Evolutionary conservation across 1,140 invertebrate species (phyloP), one percentile per base, ranked within the genome.

Genomic region (Drosophila willistoni): DNA sequence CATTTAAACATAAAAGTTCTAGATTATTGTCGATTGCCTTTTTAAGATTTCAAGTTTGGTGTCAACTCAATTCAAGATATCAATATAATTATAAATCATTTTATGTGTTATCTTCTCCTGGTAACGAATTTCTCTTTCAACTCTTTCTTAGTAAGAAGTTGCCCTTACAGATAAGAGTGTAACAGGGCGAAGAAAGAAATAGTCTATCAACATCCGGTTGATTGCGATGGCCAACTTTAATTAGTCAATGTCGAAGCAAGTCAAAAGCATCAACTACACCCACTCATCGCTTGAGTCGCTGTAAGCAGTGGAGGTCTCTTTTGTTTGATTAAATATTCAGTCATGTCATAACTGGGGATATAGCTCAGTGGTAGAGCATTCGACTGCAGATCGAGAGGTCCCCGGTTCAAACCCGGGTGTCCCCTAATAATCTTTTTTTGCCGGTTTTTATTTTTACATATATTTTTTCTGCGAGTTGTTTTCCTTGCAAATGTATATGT

Each of bases 361-460:
- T 85, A 68, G 68, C 96, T 97, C 96, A 96, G 96, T 96, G 96
- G 96, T 96, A 97, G 96, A 96, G 96, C 96, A 96, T 96, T 96
- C 96, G 96, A 96, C 96, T 97, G 96, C 96, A 96, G 95, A 97
- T 97, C 96, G 96, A 96, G 95, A 96, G 96, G 96, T 97, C 96
- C 95, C 96, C 95, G 96, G 96, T 97, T 97, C 96, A 97, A 97
- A 96, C 96, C 96, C 96, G 96, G 96, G 96, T 97, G 96, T 95
- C 96, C 96, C 96, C 96, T 97, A n/a, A 17, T 17, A 36, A n/a
- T 2, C 19, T 56, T 55, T 55, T 56, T 56, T 29, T 1, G 0
- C 7, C 2, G 29, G n/a, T 39, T 7, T 10, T 13, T 25, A 10
- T 29, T 55, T 25, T 25, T 55, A 13, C 4, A 13, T 13, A 13